phyloP scores from a whole-genome alignment of 2,888 invertebrate species.

The Mythimna pallens region DNA sequence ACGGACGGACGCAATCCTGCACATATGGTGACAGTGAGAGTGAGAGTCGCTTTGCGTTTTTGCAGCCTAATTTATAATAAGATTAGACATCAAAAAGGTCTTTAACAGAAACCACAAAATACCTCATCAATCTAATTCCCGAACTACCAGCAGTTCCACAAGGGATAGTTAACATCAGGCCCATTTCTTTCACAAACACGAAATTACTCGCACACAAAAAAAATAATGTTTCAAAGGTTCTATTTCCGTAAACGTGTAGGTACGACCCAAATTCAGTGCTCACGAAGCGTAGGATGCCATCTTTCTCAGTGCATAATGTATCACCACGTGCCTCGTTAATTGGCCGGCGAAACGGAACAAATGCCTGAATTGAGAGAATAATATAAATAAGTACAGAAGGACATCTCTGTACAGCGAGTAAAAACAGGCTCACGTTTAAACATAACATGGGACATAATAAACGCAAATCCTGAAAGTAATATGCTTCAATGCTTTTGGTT shows the following conservation, averaged over 20 bases:
- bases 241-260: constrained; percentile 51
- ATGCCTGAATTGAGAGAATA: constrained; percentile 43
- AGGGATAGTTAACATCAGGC: constrained; percentile 22
- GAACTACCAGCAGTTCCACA: neutral
- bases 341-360: constrained; percentile 67
- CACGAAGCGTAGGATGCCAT: constrained; percentile 62
- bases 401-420: neutral
- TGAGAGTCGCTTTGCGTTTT: too few species aligned
- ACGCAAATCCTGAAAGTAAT: too few species aligned
- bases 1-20: too few species aligned
- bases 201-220: constrained; percentile 44
- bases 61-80: neutral
- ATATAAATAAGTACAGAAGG: constrained; percentile 8
- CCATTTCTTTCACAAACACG: constrained; percentile 35
- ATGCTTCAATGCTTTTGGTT: too few species aligned
- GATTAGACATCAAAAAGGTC: neutral
- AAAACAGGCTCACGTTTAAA: neutral
- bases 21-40: too few species aligned
- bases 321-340: constrained; percentile 72
- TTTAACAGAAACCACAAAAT: neutral
- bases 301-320: constrained; percentile 75
- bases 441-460: too few species aligned
- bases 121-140: constrained; percentile 10
- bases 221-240: constrained; percentile 54
- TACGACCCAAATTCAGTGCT: constrained; percentile 62